phyloP scores from a whole-genome alignment of 1,140 invertebrate genomes.

The Rhizoglyphus robini region DNA sequence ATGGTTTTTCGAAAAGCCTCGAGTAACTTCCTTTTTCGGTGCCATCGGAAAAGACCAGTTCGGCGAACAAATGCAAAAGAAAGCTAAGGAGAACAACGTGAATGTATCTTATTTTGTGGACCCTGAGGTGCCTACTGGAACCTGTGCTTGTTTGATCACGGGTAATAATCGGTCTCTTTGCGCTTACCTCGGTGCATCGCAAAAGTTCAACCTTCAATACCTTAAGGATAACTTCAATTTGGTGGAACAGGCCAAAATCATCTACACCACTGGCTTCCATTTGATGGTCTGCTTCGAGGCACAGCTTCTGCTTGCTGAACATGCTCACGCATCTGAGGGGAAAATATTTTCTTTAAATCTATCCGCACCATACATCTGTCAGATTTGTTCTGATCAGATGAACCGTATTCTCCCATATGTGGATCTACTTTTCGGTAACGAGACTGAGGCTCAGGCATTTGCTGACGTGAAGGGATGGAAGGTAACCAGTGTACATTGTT shows the following conservation, averaged over 20 bases:
- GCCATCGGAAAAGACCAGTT: constrained; percentile 85
- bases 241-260: constrained; percentile 19
- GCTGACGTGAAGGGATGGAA: constrained; percentile 20
- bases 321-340: constrained; percentile 6
- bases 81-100: constrained; percentile 65
- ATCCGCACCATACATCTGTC: constrained; percentile 85
- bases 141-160: constrained; percentile 72
- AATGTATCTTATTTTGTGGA: constrained; percentile 70
- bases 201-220: constrained; percentile 73
- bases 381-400: constrained; percentile 73
- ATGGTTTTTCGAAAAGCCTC: constrained; percentile 18
- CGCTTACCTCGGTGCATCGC: constrained; percentile 87
- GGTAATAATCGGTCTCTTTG: constrained; percentile 73
- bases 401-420: constrained; percentile 74
- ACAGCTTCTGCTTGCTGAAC: constrained; percentile 13
- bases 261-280: constrained; percentile 23
- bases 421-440: constrained; percentile 93
- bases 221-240: constrained; percentile 36
- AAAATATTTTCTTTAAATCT: constrained; percentile 35
- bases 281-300: constrained; percentile 14
- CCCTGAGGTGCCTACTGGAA: constrained; percentile 60
- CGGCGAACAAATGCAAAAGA: constrained; percentile 65
- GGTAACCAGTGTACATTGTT: neutral
- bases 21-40: constrained; percentile 58
- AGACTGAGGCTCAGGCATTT: constrained; percentile 42